Evolutionary conservation across 1,140 invertebrate genomes (phyloP), one percentile per base, ranked within the genome.

Genomic region (Hylaeus volcanicus): DNA sequence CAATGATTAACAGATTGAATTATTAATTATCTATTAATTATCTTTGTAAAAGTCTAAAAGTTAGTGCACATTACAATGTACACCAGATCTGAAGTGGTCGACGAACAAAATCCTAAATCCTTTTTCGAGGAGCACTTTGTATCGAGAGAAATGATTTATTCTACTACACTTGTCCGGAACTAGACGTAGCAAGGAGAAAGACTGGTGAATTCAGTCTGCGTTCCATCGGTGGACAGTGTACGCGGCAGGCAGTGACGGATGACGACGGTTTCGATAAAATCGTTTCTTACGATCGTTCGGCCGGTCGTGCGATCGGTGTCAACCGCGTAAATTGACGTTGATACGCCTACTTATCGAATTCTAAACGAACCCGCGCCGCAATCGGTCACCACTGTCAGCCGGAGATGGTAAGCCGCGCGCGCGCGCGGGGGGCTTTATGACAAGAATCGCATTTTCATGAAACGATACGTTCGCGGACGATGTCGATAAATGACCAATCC

Each of bases 321-420:
- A 63, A 72, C 41, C 72, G 73, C 73, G 82, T 70, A 84, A 84
- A 85, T 84, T 85, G 78, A 85, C 68, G 72, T 85, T 41, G 70
- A 77, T 61, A 83, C 75, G 70, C 53, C 69, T 79, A 83, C 60
- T 85, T 85, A 71, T 74, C 60, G 70, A 79, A 79, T 66, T 55
- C 26, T 45, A 69, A 8, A 55, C 14, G 71, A 9, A 61, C 61
- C 14, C 43, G 1, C n/a, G 56, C 3, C 15, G 14, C 61, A 3
- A 66, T 45, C 66, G 48, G 58, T 43, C 45, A 61, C 61, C 68
- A n/a, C 39, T 41, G 53, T 26, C 58, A 8, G 15, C 15, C 51
- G 14, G 26, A 45, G 58, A 48, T 53, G n/a, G 56, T n/a, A 26
- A 15, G 37, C 9, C 45, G 11, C 41, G 6, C 51, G 0, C 26